A percentile compares a stretch with the other conserved stretches of the same genome.
Conservation (phyloP, 2,797 vertebrate species). For the Paramormyrops hopkinsi region DNA sequence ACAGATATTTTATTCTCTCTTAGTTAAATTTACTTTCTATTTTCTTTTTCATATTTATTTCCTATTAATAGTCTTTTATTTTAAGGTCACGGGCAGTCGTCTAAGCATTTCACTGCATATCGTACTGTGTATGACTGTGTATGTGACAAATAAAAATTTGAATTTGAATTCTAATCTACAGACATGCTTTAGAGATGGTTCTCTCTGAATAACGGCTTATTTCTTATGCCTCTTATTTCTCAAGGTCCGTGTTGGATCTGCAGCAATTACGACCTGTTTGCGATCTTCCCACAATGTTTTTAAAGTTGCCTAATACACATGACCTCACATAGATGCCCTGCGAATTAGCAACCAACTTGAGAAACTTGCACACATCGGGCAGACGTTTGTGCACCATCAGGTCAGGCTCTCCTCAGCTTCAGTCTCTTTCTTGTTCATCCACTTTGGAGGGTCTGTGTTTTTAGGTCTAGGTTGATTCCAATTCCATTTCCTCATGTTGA, state of each 20-base stretch:
- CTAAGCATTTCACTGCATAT: too few species aligned
- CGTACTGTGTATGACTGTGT: too few species aligned
- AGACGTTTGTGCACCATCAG: background rate
- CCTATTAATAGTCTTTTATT: too few species aligned
- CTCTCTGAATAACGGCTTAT: background rate
- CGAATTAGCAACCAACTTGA: background rate
- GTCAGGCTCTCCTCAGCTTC: background rate
- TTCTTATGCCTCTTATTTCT: background rate
- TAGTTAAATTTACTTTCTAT: too few species aligned
- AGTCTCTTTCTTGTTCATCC: background rate
- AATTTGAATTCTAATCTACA: background rate
- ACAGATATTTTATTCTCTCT: too few species aligned
- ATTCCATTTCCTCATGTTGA: background rate
- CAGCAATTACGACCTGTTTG: background rate
- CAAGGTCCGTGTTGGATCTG: background rate
- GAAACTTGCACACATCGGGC: background rate
- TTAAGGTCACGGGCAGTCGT: too few species aligned
- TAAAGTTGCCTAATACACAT: background rate
- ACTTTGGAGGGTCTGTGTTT: background rate
- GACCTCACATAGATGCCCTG: background rate
- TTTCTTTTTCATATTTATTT: too few species aligned
- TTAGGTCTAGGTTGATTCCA: background rate
- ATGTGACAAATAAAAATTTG: too few species aligned
- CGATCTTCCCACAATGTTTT: background rate
- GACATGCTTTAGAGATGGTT: background rate